These are phyloP conservation scores for Cephus rjabovi DNA, from an alignment of 2,888 invertebrate species.

Conservation along the genomic window DNA sequence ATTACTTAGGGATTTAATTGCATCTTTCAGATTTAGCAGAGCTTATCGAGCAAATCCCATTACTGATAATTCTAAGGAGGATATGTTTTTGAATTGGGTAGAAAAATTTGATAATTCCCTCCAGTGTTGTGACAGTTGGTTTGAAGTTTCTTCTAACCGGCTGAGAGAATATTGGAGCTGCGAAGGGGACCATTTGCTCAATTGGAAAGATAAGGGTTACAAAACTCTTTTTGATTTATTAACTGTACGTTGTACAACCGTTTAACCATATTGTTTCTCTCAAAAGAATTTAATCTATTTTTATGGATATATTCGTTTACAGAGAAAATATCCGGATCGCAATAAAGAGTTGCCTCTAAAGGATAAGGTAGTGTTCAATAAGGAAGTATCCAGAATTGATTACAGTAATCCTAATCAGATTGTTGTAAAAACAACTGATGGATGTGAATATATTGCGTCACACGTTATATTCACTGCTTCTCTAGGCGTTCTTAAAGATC, in stretches of 20 bases:
- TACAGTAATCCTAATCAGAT: constrained; percentile 68
- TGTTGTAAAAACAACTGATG: constrained; percentile 71
- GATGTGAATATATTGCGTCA: constrained; percentile 70
- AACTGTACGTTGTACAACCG: constrained; percentile 68
- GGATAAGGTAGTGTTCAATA: constrained; percentile 68
- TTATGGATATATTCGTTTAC: constrained; percentile 33
- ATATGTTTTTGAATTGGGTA: constrained; percentile 72
- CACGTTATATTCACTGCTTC: constrained; percentile 78
- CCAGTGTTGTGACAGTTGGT: constrained; percentile 75
- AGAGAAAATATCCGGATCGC: constrained; percentile 70
- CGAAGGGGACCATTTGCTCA: constrained; percentile 76
- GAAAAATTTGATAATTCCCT: constrained; percentile 68
- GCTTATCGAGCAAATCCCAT: constrained; percentile 38
- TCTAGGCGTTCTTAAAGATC: constrained; percentile 76
- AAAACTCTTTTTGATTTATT: constrained; percentile 76
- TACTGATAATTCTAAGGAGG: constrained; percentile 50
- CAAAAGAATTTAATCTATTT: constrained; percentile 6
- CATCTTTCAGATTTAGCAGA: constrained; percentile 43
- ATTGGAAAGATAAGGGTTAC: constrained; percentile 82
- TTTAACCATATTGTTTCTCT: constrained; percentile 4
- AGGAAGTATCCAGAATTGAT: constrained; percentile 70
- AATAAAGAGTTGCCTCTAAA: constrained; percentile 64
- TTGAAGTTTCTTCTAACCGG: constrained; percentile 76
- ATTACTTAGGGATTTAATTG: neutral
- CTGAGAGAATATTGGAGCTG: constrained; percentile 75